Evolutionary conservation across 2,113 vertebrate species (phyloP), one percentile per base, ranked within the genome.

Genomic region (Actenoides lindsayi): DNA sequence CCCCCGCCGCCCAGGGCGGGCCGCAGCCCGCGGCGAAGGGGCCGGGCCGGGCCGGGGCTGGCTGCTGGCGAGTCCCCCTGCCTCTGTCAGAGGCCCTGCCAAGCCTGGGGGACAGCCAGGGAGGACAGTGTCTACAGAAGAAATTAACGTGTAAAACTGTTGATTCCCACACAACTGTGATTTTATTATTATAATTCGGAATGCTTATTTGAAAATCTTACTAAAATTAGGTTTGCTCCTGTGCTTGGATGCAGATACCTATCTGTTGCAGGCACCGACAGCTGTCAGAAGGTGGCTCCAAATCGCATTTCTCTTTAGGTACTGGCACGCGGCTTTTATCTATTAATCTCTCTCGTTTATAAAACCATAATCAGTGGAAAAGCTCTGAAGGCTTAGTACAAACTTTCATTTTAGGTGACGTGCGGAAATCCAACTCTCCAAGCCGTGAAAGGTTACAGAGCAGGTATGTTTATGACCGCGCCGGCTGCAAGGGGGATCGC

Each of bases 81-180:
- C 46, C 10, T 25, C 60, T 11, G 68, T 13, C 30, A 11, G n/a
- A 18, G 18, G 39, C 60, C 50, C 19, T 6, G 62, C 11, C 48
- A 0, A 14, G n/a, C 11, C 35, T 1, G 16, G 37, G 64, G 35
- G 35, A n/a, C 28, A 3, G 2, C 5, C 16, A 1, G 15, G 25
- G 51, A 44, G 48, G 42, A 39, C 13, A 16, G 41, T 5, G 4
- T 3, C 0, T 3, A 7, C 56, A 10, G 60, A 2, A 35, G 17
- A 28, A 42, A 5, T 5, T 4, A 4, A 19, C 5, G 6, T 3
- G 6, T 21, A 31, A 15, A 60, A 10, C 3, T 12, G 13, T 4
- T 11, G 30, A 4, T 17, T 77, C 54, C 10, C 24, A 6, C 33
- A 1, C 19, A 35, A 3, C 16, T 23, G 33, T 6, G 1, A 1